Percentiles rank a stretch among this genome's conserved stretches.
Conservation (phyloP, 1,140 invertebrate genomes). For the Lepidurus packardi region DNA sequence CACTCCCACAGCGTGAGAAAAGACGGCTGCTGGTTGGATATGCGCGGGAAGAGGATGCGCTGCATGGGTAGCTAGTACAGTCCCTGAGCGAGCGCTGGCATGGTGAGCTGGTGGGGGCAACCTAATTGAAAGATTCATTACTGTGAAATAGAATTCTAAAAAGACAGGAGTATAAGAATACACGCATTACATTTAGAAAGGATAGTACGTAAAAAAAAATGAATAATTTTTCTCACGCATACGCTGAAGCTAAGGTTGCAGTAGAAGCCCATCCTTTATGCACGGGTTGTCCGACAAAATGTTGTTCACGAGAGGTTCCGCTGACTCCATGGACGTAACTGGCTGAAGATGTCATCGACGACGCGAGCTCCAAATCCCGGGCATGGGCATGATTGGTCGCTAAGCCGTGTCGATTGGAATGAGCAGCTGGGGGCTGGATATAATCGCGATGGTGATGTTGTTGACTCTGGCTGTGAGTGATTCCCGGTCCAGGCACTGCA, state of each 20-base stretch:
- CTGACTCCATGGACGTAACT: background rate
- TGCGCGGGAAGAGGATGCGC: conserved; percentile 77
- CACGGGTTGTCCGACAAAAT: conserved; percentile 36
- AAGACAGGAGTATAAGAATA: background rate
- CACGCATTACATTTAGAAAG: background rate
- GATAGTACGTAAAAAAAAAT: background rate
- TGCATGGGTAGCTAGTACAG: conserved; percentile 62
- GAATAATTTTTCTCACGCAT: conserved; percentile 17
- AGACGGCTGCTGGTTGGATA: conserved; percentile 61
- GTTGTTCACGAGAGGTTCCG: conserved; percentile 43
- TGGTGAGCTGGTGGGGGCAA: conserved; percentile 79
- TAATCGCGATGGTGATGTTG: conserved; percentile 46
- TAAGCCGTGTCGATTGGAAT: conserved; percentile 40
- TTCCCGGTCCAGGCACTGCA: conserved; percentile 20
- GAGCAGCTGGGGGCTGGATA: conserved; percentile 58
- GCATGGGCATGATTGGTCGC: background rate
- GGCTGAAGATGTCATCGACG: background rate
- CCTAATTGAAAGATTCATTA: conserved; percentile 52
- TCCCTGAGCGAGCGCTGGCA: conserved; percentile 62
- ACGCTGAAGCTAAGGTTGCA: conserved; percentile 35
- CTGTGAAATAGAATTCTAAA: conserved; percentile 14
- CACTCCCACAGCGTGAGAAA: conserved; percentile 54
- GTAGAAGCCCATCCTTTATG: conserved; percentile 35
- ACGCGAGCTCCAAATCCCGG: background rate
- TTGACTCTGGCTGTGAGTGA: conserved; percentile 25